phyloP scores from a whole-genome alignment of 1,140 invertebrate species.

The Phocides pigmalion region DNA sequence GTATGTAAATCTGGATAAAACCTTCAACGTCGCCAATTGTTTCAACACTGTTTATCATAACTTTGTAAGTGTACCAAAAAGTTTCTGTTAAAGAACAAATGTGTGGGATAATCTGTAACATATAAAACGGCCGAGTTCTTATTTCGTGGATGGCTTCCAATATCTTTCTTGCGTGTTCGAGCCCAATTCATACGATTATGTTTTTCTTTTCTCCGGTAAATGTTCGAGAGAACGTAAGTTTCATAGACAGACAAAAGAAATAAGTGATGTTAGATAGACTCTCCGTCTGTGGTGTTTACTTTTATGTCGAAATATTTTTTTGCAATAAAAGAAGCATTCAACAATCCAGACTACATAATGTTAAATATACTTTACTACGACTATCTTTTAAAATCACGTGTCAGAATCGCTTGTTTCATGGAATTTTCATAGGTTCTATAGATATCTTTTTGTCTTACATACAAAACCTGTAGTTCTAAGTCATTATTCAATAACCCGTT shows the following conservation, averaged over 20 bases:
- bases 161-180: slow-evolving; percentile 55
- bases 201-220: slow-evolving; percentile 49
- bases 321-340: no score
- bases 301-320: neutral
- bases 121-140: slow-evolving; percentile 45
- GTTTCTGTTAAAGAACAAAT: slow-evolving; percentile 45
- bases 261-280: slow-evolving; percentile 30
- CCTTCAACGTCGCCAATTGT: slow-evolving; percentile 24
- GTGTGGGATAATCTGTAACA: slow-evolving; percentile 55
- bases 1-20: slow-evolving; percentile 22
- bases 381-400: no score
- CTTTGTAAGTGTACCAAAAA: slow-evolving; percentile 10
- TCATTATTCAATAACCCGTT: no score
- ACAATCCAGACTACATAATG: no score
- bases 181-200: slow-evolving; percentile 54
- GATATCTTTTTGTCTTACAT: no score
- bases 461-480: no score
- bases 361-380: no score
- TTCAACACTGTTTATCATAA: slow-evolving; percentile 20
- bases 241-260: slow-evolving; percentile 56
- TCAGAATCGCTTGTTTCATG: no score
- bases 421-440: no score
- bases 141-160: slow-evolving; percentile 57
- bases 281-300: neutral
- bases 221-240: slow-evolving; percentile 56